Evolutionary conservation across 92 coral and sea anemone genomes (phyloP), one percentile per base, ranked within the genome.

Genomic region (Ricordea florida): DNA sequence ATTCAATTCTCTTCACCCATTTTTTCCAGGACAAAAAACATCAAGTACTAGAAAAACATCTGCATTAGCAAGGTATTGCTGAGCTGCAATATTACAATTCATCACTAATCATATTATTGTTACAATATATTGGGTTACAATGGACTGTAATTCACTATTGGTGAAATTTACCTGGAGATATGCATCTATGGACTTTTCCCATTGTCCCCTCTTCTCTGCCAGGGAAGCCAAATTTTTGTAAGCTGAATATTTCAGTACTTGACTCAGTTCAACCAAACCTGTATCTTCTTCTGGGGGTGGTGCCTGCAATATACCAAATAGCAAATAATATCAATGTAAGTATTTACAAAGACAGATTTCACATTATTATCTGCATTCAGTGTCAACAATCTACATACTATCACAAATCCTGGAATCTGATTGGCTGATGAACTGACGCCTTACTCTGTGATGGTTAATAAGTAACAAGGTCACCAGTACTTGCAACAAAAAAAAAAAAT

Each of bases 211-310:
- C 30, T 74, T 83, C 77, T 94, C 98, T 26, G 98, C 97, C 48
- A 94, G 73, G 33, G 90, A 89, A 8, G 97, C 98, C 44, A 94
- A 68, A 78, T 94, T 94, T 66, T 94, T 94, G 89, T 88, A 92
- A 4, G 98, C 98, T 37, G 98, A 94, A 59, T 94, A 94, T 53
- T 94, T 94, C n/a, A 94, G 72, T 21, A 86, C 97, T 69, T 92
- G 93, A 11, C 94, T 97, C 21, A 97, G 93, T 44, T 94, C 85
- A 36, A 67, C 85, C 36, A 88, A 74, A 9, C 90, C 94, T 46
- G 80, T 87, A 40, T 88, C 94, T 8, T 84, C 94, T 15, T 80
- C 90, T 22, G 83, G 87, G 25, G 69, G 69, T 1, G 88, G 88
- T 8, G 94, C 94, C 94, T 87, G 27, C 30, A 37, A 20, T 24